Evolutionary conservation across 2,888 invertebrate species (phyloP), one percentile per base, ranked within the genome.

Genomic region (Panzeria rudis): DNA sequence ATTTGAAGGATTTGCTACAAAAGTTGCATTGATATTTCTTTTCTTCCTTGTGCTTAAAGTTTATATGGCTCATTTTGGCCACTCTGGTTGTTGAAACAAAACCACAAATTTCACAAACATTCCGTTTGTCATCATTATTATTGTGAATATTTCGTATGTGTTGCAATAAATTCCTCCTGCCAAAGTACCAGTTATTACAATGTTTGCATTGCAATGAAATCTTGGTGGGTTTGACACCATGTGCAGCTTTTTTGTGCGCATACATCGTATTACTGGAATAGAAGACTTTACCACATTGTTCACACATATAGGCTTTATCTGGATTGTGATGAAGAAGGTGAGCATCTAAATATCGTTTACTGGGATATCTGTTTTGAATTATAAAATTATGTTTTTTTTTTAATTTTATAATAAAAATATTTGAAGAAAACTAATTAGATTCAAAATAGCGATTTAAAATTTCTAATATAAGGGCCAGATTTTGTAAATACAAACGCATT

Each of bases 1-100:
- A 62, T 56, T 85, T 81, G 56, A 85, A 85, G 4, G 56, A 68
- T 32, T 68, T 81, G 20, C 78, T 78, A 50, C 88, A 88, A 32
- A 88, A 23, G 5, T 54, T 38, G 52, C 88, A 88, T 38, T 87
- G 80, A 52, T 84, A 81, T 2, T 54, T 68, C 15, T 87, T 83
- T 59, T 76, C 86, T 13, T 25, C 15, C 20, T 29, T 84, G 66
- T 88, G 88, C 79, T 86, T 87, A 56, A 62, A 81, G 17, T 68
- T 68, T 47, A 85, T 78, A 62, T 85, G 84, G 11, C 73, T 81
- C 54, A 69, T 47, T 64, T 81, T 81, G 0, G 77, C 84, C 66
- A 52, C 62, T 41, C 62, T 38, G 23, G 81, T 77, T n/a, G 84
- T 78, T 35, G 84, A 85, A 17, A 85, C 77, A 69, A 85, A 85